phyloP scores from a whole-genome alignment of 2,888 invertebrate genomes.

The Coelinius sp. region DNA sequence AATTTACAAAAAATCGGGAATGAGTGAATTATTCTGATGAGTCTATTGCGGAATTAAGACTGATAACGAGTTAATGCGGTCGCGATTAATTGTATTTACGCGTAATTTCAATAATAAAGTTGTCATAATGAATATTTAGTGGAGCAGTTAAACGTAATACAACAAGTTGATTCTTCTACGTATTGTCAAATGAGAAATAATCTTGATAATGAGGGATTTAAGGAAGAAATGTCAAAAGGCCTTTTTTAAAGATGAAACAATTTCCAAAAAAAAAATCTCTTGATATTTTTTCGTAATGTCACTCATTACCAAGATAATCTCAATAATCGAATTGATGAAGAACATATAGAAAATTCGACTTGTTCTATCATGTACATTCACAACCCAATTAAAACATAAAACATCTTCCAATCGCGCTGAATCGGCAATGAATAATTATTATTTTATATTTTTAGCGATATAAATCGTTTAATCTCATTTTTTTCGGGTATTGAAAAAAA shows the following conservation, averaged over 20 bases:
- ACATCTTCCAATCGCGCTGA: background rate
- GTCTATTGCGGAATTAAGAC: conserved; percentile 1
- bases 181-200: background rate
- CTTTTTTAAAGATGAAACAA: background rate
- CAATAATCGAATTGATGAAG: too few species aligned
- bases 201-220: background rate
- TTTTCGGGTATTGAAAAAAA: background rate
- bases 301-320: background rate
- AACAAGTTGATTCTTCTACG: background rate
- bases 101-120: background rate
- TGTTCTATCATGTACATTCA: background rate
- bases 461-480: background rate
- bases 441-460: background rate
- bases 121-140: background rate
- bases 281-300: background rate
- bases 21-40: background rate
- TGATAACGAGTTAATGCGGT: conserved; percentile 6
- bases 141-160: background rate
- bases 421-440: background rate
- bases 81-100: conserved; percentile 1
- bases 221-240: background rate
- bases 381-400: background rate
- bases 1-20: background rate
- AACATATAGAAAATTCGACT: background rate
- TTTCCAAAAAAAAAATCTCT: background rate